Evolutionary conservation across 2,797 vertebrate genomes (phyloP), one percentile per base, ranked within the genome.

Genomic region (Lemur catta): DNA sequence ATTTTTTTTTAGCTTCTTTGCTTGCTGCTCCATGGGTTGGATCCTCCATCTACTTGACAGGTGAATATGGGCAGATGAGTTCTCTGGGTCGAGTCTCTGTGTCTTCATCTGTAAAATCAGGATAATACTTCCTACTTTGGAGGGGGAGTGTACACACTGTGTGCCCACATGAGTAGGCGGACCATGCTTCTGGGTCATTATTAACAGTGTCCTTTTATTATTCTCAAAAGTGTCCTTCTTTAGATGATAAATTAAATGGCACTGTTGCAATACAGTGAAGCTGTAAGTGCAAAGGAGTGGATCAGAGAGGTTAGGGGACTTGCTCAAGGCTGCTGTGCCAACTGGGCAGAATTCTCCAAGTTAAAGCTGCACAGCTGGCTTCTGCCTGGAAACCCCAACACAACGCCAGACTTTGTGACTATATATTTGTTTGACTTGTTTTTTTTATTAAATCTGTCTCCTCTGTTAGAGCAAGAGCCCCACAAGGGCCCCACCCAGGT

Each of bases 121-220:
- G 30, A 26, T 18, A 2, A 4, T 18, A 1, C 43, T 26, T n/a
- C 75, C 61, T 11, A 1, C 1, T 28, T 65, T 0, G 0, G 33
- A 30, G 41, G 28, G 0, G 7, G 24, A 1, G 0, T 3, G 15
- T 6, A 3, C 2, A 18, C 41, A 2, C 26, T 0, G 17, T 26
- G 80, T 6, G 22, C 13, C 35, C 22, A 7, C 35, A 3, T 1
- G 50, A 52, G 6, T 48, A 28, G 18, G 80, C 15, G 4, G 33
- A 63, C 26, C 41, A 1, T 2, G 28, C 6, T 20, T 61, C 80
- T n/a, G 63, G 63, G 63, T 65, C 72, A 15, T 10, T n/a, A 13
- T 17, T 5, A 38, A 52, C 3, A 6, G 55, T 10, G 13, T 38
- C 46, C 33, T 78, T 61, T 33, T 43, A 15, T 33, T 35, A 15